A percentile compares a stretch with the other conserved stretches of the same genome.
These are phyloP conservation scores for Physeter macrocephalus DNA, from an alignment of 2,113 vertebrate genomes.

Conservation along the genomic window DNA sequence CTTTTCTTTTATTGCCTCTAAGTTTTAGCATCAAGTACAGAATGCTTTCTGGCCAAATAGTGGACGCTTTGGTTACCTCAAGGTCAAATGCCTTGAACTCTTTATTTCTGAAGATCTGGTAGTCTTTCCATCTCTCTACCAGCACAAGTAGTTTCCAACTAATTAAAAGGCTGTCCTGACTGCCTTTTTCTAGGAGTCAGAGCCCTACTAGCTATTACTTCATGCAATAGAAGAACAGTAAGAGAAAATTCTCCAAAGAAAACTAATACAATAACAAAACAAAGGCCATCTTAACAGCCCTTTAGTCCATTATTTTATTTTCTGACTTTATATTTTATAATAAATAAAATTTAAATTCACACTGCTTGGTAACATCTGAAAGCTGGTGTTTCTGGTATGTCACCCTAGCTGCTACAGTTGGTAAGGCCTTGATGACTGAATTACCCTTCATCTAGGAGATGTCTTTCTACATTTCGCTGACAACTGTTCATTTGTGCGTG, in stretches of 20 bases:
- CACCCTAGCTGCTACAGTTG: neutral
- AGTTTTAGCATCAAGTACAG: neutral
- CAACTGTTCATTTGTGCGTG: neutral
- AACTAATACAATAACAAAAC: neutral
- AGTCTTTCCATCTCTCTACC: neutral
- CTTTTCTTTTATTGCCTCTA: neutral
- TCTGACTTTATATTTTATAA: neutral
- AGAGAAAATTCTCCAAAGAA: neutral
- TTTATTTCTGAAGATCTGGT: neutral
- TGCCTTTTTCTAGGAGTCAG: neutral
- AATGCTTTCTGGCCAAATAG: neutral
- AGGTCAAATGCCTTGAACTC: neutral
- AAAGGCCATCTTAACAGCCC: neutral
- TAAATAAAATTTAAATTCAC: neutral
- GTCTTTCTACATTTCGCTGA: neutral
- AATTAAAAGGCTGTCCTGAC: neutral
- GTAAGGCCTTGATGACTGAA: neutral
- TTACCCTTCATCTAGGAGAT: neutral
- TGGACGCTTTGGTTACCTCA: neutral
- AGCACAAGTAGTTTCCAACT: neutral
- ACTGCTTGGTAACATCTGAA: neutral
- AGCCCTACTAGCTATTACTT: neutral
- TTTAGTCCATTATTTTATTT: neutral
- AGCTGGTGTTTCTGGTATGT: neutral
- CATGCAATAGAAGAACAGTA: neutral